These are phyloP conservation scores for Limnephilus marmoratus DNA, from an alignment of 2,888 invertebrate genomes.

Conservation along the genomic window DNA sequence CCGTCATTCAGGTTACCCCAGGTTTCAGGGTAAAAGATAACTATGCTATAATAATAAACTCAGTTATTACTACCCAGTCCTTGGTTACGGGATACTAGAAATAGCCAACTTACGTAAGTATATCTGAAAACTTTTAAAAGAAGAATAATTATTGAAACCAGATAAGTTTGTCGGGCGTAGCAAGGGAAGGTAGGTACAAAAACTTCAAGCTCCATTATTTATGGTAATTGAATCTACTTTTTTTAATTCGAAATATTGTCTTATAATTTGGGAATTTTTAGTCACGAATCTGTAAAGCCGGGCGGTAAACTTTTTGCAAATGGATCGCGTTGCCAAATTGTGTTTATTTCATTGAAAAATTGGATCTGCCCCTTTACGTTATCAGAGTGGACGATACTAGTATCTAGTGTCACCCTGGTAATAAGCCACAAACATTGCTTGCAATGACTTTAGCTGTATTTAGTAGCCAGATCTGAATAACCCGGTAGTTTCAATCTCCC, in stretches of 20 bases:
- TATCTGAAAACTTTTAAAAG: background rate
- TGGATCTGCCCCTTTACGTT: background rate
- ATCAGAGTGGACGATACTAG: background rate
- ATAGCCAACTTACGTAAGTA: background rate
- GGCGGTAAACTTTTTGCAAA: background rate
- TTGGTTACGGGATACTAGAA: background rate
- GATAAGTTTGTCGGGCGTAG: background rate
- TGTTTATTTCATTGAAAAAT: background rate
- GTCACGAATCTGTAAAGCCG: background rate
- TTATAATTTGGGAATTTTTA: background rate
- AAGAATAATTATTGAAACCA: background rate
- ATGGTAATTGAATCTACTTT: background rate
- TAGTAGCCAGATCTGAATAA: background rate
- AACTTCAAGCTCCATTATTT: background rate
- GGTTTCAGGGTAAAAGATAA: background rate
- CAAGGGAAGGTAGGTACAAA: background rate
- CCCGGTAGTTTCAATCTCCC: background rate
- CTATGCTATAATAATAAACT: background rate
- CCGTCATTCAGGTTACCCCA: background rate
- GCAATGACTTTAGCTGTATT: background rate
- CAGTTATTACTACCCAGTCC: background rate
- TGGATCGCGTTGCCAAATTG: background rate
- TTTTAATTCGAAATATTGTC: background rate
- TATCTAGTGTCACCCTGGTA: background rate
- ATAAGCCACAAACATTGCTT: background rate